These are phyloP conservation scores for Myotis planiceps DNA, from an alignment of 2,797 vertebrate species.

Conservation along the genomic window DNA sequence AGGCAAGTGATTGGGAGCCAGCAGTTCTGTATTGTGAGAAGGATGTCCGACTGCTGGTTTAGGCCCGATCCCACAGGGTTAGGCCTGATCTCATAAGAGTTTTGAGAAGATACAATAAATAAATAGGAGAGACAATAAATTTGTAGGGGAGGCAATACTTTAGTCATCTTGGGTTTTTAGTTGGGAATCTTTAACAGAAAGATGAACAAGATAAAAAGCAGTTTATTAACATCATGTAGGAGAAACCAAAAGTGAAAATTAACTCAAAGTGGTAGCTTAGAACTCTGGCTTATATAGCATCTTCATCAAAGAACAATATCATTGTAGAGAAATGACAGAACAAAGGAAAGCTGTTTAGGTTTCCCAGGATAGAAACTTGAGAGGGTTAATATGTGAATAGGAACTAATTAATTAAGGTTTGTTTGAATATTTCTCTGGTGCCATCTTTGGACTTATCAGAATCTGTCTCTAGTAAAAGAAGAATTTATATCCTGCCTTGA, in stretches of 20 bases:
- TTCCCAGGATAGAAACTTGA: background rate
- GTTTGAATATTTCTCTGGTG: background rate
- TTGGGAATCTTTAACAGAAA: background rate
- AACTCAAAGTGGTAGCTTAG: background rate
- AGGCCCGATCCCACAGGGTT: no score
- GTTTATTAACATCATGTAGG: background rate
- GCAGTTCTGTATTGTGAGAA: no score
- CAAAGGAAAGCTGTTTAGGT: background rate
- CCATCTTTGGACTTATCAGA: background rate
- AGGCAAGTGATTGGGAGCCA: no score
- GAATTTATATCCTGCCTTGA: background rate
- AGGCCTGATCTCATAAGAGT: background rate
- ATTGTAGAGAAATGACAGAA: background rate
- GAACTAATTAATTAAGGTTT: background rate
- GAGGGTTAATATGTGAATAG: background rate
- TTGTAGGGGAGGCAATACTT: background rate
- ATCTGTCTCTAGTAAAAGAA: background rate
- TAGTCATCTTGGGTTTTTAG: background rate
- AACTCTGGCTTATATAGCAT: background rate
- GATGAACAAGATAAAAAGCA: background rate
- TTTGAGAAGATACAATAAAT: background rate
- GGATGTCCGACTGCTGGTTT: no score
- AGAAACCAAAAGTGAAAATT: background rate
- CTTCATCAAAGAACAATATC: background rate
- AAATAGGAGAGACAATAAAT: background rate